These are phyloP conservation scores for Ceratoteleas bidentatus DNA, from an alignment of 1,140 invertebrate species.

Conservation along the genomic window DNA sequence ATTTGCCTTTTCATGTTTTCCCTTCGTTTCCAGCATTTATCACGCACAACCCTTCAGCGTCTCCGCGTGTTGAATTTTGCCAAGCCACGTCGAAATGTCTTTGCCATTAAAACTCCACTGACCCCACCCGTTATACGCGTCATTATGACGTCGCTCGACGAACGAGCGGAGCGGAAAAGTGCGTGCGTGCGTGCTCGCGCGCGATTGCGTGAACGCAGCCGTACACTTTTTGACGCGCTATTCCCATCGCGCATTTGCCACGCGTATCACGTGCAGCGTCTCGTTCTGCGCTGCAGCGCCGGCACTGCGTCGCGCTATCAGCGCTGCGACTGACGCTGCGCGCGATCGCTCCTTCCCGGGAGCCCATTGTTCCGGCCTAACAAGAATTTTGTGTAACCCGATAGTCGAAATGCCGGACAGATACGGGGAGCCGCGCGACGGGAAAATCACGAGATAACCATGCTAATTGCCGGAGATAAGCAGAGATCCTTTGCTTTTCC, in stretches of 20 bases:
- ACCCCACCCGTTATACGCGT: slow-evolving; percentile 5
- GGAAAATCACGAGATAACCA: no score
- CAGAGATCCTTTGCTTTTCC: no score
- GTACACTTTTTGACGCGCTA: slow-evolving; percentile 33
- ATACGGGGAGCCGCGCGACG: no score
- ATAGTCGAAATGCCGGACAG: background rate
- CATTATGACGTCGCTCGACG: slow-evolving; percentile 11
- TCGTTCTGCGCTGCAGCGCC: background rate
- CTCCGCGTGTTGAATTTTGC: no score
- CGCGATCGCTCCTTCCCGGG: background rate
- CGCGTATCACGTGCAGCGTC: background rate
- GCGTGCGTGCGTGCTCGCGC: slow-evolving; percentile 18
- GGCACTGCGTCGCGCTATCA: no score
- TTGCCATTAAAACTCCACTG: background rate
- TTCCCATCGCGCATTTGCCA: slow-evolving; percentile 25
- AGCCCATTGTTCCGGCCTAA: background rate
- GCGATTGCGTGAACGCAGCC: slow-evolving; percentile 30
- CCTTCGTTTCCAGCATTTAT: no score
- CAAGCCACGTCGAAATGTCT: background rate
- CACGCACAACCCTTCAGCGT: no score
- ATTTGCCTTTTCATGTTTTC: no score
- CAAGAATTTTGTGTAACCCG: background rate
- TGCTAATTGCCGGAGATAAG: no score
- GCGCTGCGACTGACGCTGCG: background rate
- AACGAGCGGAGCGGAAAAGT: slow-evolving; percentile 8